Conservation (phyloP, 2,113 vertebrate genomes). For the Thunnus thynnus region DNA sequence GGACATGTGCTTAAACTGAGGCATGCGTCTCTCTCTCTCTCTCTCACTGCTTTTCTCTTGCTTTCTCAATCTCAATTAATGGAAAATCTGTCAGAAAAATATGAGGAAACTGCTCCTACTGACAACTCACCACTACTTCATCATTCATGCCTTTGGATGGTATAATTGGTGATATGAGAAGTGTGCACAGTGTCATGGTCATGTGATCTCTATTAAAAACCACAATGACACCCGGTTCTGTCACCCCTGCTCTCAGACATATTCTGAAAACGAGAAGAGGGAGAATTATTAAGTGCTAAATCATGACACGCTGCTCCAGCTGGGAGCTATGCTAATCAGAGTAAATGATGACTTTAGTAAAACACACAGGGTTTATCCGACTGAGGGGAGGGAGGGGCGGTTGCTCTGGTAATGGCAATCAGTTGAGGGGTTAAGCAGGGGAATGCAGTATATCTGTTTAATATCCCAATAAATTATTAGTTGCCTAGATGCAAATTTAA, state of each 20-base stretch:
- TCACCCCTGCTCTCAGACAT: slow-evolving; percentile 5
- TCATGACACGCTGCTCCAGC: slow-evolving; percentile 22
- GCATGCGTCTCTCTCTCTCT: not conserved
- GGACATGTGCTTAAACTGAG: slow-evolving; percentile 48
- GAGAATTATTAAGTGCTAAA: slow-evolving; percentile 59
- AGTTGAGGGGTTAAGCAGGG: slow-evolving; percentile 30
- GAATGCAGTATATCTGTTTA: slow-evolving; percentile 38
- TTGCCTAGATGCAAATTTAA: slow-evolving; percentile 17
- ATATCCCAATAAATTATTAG: slow-evolving; percentile 39
- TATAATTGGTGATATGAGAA: slow-evolving; percentile 51
- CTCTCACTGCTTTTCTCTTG: slow-evolving; percentile 3
- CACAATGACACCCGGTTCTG: slow-evolving; percentile 27
- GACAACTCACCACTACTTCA: slow-evolving; percentile 32
- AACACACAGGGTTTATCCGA: slow-evolving; percentile 39
- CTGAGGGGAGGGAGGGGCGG: not conserved
- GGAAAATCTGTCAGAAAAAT: slow-evolving; percentile 26
- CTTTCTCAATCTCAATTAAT: not conserved
- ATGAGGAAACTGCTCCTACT: slow-evolving; percentile 11
- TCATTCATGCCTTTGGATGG: slow-evolving; percentile 46
- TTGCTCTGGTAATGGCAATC: slow-evolving; percentile 7
- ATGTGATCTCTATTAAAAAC: slow-evolving; percentile 58
- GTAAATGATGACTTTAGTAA: slow-evolving; percentile 64
- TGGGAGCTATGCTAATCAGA: slow-evolving; percentile 53
- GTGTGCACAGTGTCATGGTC: slow-evolving; percentile 14
- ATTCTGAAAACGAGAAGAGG: slow-evolving; percentile 27